Percentiles rank a stretch among this genome's conserved stretches.
phyloP scores from a whole-genome alignment of 2,113 vertebrate genomes.

The Camelus dromedarius region DNA sequence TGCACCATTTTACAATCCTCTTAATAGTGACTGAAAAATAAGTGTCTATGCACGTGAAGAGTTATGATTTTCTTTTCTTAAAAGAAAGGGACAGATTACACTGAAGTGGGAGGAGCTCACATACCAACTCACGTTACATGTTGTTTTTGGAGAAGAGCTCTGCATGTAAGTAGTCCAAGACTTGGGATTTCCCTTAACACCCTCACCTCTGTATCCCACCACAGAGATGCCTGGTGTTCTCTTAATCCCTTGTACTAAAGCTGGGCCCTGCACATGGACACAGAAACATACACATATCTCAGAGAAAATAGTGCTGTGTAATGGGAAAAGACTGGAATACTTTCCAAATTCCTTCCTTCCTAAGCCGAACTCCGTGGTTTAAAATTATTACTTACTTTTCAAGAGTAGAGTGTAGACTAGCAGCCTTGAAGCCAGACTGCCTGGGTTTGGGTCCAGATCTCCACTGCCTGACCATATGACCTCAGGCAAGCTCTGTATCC shows the following conservation, averaged over 20 bases:
- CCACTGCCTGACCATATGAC: background rate
- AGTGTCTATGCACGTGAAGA: background rate
- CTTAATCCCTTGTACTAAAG: background rate
- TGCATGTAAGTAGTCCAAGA: background rate
- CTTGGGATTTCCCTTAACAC: background rate
- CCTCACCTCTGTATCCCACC: background rate
- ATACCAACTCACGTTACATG: background rate
- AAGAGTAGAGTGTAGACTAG: background rate
- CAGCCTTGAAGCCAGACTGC: background rate
- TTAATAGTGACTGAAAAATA: background rate
- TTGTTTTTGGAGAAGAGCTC: background rate
- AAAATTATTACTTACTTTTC: conserved; percentile 28
- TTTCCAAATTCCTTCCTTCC: background rate
- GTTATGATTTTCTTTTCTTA: background rate
- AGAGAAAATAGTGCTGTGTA: background rate
- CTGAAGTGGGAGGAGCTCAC: background rate
- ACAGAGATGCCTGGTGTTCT: background rate
- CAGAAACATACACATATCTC: background rate
- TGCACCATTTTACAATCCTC: background rate
- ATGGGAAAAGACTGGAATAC: background rate
- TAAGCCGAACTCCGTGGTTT: conserved; percentile 49
- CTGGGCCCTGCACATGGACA: background rate
- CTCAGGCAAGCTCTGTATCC: background rate
- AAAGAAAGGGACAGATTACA: background rate
- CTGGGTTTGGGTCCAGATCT: background rate